Base-by-base conservation (phyloP, 2,888 invertebrate species). In the Malachius bipustulatus region DNA sequence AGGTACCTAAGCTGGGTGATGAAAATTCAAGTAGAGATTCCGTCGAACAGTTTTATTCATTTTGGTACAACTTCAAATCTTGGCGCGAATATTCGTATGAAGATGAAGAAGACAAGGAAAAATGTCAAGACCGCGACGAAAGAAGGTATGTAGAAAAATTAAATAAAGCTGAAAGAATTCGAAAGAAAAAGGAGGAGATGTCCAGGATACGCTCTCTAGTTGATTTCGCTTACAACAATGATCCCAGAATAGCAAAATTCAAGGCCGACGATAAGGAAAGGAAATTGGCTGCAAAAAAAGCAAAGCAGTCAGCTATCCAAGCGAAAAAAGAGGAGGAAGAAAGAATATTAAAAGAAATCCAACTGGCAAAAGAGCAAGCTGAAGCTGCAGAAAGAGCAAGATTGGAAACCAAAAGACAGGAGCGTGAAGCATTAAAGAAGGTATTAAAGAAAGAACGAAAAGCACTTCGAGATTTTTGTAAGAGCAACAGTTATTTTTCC, bases 11-110 rank as follows among this genome's bases (percentile, higher is more conserved):
- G 39, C 66, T 99, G 31, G 73, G 81, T 9, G 75, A 78, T 54
- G 71, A 75, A n/a, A 69, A 81, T 38, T 77, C 85, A 35, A 66
- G 78, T 2, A 71, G 90, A 35, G 81, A 82, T 44, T 77, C 84
- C 52, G 96, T 99, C 1, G 91, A 97, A 56, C 65, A 70, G 30
- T 99, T 99, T 65, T 98, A 99, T 60, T 79, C 83, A 10, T 98
- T 96, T 62, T 98, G 98, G 98, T 96, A 87, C 61, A 82, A 90
- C 52, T 98, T 97, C 64, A 91, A 94, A 47, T 96, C 97, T 0
- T 99, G 98, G 98, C 73, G 98, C 42, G 98, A 99, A 60, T 99
- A 85, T 64, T 97, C 97, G 2, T 99, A 98, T 60, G 67, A 94
- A 47, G 98, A 99, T 59, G 96, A 97, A 64, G 97, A 98, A 59